A percentile compares a stretch with the other conserved stretches of the same genome.
phyloP scores from a whole-genome alignment of 2,797 vertebrate genomes.

The Sphenopsis melanotis region DNA sequence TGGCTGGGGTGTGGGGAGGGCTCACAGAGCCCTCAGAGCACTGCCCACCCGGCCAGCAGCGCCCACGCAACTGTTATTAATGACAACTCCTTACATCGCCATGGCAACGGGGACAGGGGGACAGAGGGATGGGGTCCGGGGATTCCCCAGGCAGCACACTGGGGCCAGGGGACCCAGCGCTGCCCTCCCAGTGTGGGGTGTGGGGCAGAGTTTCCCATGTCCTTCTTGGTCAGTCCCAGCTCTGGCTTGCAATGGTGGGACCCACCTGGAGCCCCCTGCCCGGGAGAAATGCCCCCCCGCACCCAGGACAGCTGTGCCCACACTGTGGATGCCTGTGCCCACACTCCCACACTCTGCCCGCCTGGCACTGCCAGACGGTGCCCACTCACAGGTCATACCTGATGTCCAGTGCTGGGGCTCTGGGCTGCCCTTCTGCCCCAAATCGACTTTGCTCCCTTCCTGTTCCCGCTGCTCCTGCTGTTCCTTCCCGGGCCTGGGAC shows the following conservation, averaged over 20 bases:
- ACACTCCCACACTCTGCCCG: fast-evolving
- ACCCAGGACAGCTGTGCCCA: fast-evolving
- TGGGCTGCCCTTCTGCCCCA: background rate
- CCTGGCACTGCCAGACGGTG: fast-evolving
- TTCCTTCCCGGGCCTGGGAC: background rate
- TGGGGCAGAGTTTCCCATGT: background rate
- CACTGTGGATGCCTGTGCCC: background rate
- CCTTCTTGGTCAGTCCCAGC: background rate
- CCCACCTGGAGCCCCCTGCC: background rate
- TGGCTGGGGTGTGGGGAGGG: background rate
- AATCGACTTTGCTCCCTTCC: background rate
- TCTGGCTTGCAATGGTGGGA: fast-evolving
- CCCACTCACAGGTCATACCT: background rate
- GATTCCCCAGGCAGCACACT: background rate
- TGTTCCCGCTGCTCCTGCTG: background rate
- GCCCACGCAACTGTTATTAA: background rate
- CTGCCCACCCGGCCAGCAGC: background rate
- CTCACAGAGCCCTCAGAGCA: background rate
- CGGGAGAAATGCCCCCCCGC: fast-evolving
- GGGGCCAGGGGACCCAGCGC: background rate
- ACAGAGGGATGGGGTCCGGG: background rate
- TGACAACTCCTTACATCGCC: background rate
- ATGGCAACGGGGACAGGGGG: background rate
- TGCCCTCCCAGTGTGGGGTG: background rate
- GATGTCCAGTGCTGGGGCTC: background rate